Conservation (phyloP, 2,888 invertebrate genomes). For the Barypeithes pellucidus region DNA sequence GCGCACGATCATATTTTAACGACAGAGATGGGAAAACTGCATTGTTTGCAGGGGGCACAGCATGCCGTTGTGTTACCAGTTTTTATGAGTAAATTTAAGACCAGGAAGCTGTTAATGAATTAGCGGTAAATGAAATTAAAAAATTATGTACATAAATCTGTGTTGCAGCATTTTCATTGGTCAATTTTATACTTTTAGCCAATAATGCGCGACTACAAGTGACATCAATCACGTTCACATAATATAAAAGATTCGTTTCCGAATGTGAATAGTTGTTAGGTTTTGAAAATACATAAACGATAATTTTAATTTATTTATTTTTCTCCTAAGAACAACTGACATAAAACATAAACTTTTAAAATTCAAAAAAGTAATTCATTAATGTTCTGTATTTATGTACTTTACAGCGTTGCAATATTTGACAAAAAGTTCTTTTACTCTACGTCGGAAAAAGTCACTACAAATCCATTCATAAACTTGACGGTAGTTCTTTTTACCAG, state of each 20-base stretch:
- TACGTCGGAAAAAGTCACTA: too few relatives aligned
- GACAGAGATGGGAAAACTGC: slow-evolving; percentile 22
- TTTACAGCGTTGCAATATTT: neutral
- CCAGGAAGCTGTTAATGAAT: neutral
- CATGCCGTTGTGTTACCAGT: neutral
- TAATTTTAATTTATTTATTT: neutral
- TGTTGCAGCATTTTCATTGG: too few relatives aligned
- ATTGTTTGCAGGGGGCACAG: slow-evolving; percentile 10
- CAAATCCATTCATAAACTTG: too few relatives aligned
- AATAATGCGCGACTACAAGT: too few relatives aligned
- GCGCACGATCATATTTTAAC: slow-evolving; percentile 30
- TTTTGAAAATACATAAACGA: too few relatives aligned
- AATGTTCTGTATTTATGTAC: neutral
- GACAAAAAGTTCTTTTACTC: neutral
- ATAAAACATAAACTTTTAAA: neutral
- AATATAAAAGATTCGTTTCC: too few relatives aligned
- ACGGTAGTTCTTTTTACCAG: too few relatives aligned
- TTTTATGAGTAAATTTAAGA: slow-evolving; percentile 9
- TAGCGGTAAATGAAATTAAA: too few relatives aligned
- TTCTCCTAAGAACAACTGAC: neutral
- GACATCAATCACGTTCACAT: too few relatives aligned
- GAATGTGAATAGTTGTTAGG: too few relatives aligned
- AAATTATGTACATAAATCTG: too few relatives aligned
- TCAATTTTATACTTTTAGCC: too few relatives aligned
- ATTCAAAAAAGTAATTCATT: slow-evolving; percentile 7